Evolutionary conservation across 1,140 invertebrate genomes (phyloP).

Genomic region (Macrocentrus cingulum): DNA sequence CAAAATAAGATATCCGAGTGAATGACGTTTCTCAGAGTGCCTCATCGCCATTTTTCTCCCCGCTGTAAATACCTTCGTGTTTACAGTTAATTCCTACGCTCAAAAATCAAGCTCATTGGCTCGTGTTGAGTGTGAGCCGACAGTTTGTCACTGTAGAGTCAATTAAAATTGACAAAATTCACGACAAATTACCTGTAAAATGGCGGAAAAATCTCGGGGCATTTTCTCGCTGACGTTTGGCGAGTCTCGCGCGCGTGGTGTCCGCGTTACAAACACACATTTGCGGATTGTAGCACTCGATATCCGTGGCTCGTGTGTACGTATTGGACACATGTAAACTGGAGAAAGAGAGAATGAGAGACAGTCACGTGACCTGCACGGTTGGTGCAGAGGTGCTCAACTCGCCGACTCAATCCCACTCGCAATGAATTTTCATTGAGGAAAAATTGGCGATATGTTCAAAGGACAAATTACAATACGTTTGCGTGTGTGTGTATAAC

Average conservation of each 20-base stretch:
- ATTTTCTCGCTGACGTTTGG: conserved; percentile 21
- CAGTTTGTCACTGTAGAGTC: too few relatives aligned
- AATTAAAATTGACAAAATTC: too few relatives aligned
- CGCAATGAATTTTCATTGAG: conserved; percentile 2
- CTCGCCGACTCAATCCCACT: not conserved
- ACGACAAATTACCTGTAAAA: not conserved
- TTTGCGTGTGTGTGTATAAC: too few relatives aligned
- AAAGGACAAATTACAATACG: too few relatives aligned
- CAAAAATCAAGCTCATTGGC: too few relatives aligned
- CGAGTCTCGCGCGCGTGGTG: conserved; percentile 24
- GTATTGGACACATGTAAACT: conserved; percentile 3
- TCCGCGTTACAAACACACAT: not conserved
- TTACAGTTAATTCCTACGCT: too few relatives aligned
- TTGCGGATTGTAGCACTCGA: not conserved
- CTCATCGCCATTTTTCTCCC: not conserved
- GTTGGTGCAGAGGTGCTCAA: conserved; percentile 19
- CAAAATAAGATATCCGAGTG: too few relatives aligned
- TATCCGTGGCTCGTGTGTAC: not conserved
- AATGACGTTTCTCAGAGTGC: conserved; percentile 9
- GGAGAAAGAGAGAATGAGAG: conserved; percentile 14
- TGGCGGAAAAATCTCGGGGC: not conserved
- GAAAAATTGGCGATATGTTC: too few relatives aligned
- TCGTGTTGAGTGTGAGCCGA: too few relatives aligned
- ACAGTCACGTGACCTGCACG: conserved; percentile 17
- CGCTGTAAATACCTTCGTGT: too few relatives aligned